Base-by-base conservation (phyloP, 2,888 invertebrate genomes). In the Eremobia ochroleuca region DNA sequence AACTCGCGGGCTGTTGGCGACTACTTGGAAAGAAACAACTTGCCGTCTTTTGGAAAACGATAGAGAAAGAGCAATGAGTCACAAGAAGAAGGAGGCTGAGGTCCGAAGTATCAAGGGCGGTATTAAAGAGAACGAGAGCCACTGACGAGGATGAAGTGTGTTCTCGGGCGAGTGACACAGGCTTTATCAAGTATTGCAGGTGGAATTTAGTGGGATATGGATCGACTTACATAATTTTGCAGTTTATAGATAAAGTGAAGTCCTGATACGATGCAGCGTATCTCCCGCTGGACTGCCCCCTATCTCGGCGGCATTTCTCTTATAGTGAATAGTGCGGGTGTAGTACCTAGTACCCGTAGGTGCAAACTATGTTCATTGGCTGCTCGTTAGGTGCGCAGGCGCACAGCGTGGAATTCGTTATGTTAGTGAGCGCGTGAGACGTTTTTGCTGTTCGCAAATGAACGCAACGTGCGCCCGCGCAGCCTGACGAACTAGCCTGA, bases 361-460 rank as follows among this genome's bases (percentile, higher is more conserved):
- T 86, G 86, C 67, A 66, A 86, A 81, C 81, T 83, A 86, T 81
- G 65, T 71, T 71, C 74, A 85, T 73, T 74, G 70, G 77, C 28
- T 59, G 84, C 84, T 85, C 84, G 85, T 85, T 85, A 85, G 70
- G 55, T 46, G 80, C 67, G 73, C 79, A 70, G 61, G 83, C 76
- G 67, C 78, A 68, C 79, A 73, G 69, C 85, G 81, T 88, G 85
- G 83, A 81, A 85, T 87, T 81, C 49, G 83, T 84, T 85, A 81
- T 55, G 79, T 72, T 75, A 81, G 79, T 64, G 75, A 86, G 64
- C 81, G 72, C 82, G 83, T 76, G 82, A 85, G 67, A 72, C 58
- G 81, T 85, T 88, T 86, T 86, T 87, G 85, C 75, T 62, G 55
- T 62, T 76, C 73, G 62, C 79, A 77, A 86, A 79, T 76, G 73